phyloP scores from a whole-genome alignment of 2,888 invertebrate genomes.

The Melinaea marsaeus region DNA sequence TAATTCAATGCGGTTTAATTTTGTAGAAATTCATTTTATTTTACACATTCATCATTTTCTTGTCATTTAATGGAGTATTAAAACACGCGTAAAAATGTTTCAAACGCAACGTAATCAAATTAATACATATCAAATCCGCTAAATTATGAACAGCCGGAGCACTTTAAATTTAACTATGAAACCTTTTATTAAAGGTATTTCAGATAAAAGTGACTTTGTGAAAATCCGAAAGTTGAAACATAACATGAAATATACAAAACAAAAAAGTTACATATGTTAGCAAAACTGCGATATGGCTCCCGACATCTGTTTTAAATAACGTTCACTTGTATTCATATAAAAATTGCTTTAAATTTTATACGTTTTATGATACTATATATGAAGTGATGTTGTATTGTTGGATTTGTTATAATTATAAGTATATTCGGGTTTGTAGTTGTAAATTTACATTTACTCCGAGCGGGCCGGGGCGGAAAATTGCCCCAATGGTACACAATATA shows the following conservation, averaged over 20 bases:
- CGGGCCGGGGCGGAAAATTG: conserved; percentile 16
- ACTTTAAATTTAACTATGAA: conserved; percentile 39
- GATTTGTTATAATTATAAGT: conserved; percentile 2
- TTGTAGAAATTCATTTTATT: too few species aligned
- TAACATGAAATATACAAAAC: conserved; percentile 3
- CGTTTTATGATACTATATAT: conserved; percentile 1
- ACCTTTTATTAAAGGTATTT: conserved; percentile 54
- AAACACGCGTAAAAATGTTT: conserved; percentile 24
- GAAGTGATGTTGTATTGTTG: conserved; percentile 4
- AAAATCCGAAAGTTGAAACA: conserved; percentile 41
- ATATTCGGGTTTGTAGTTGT: not conserved
- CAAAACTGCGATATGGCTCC: conserved; percentile 1
- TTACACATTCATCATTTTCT: too few species aligned
- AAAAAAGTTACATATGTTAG: conserved; percentile 5
- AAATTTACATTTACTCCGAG: conserved; percentile 2
- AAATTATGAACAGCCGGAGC: conserved; percentile 25
- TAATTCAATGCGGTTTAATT: too few species aligned
- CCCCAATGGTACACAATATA: conserved; percentile 12
- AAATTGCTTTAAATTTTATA: not conserved
- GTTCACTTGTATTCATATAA: not conserved
- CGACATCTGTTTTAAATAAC: conserved; percentile 4
- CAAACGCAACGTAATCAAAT: conserved; percentile 37
- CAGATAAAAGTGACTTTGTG: conserved; percentile 50
- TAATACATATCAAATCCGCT: conserved; percentile 36
- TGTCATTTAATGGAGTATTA: too few species aligned